Evolutionary conservation across 2,888 invertebrate species (phyloP), one percentile per base, ranked within the genome.

Genomic region (Apamea anceps): DNA sequence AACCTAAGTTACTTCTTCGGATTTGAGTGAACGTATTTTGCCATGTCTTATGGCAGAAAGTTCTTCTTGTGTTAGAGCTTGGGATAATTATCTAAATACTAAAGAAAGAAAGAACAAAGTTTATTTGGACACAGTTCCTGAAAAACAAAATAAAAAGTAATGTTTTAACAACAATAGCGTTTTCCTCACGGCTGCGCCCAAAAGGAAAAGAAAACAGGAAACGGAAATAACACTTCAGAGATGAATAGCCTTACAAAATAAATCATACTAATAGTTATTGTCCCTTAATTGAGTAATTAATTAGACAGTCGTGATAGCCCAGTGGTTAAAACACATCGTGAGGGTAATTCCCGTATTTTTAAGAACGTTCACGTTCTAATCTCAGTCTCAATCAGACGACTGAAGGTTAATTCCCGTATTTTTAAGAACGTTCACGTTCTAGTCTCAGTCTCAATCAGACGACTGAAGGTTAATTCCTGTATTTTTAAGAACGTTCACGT

Each of bases 1-100:
- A 68, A 72, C 63, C 2, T 66, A 67, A 74, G 45, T 66, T 75
- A 66, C 28, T 48, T 48, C 60, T 28, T 57, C 3, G 45, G 28
- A 84, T 73, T 71, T 76, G 37, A 51, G 66, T 74, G 25, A 75
- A 75, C 70, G 32, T 82, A 32, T 73, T 73, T 51, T 51, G n/a
- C 12, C 12, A 72, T 25, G 7, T 51, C 1, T 68, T 62, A 60
- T 60, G n/a, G 32, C 6, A 1, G 21, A 45, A 80, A 48, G 54
- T 80, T 70, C 18, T 21, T 60, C 0, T 37, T 51, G 42, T 51
- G n/a, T 45, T 54, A 12, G 21, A 54, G 6, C 15, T 54, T 21
- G 4, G 42, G 42, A 42, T 57, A n/a, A 28, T 48, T 54, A 28
- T 45, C 4, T 32, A 15, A 18, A n/a, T 42, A 13, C 25, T 10